Percentiles rank a stretch among this genome's conserved stretches.
Conservation (phyloP, 2,888 invertebrate species). For the Liopterus haemorrhoidalis region DNA sequence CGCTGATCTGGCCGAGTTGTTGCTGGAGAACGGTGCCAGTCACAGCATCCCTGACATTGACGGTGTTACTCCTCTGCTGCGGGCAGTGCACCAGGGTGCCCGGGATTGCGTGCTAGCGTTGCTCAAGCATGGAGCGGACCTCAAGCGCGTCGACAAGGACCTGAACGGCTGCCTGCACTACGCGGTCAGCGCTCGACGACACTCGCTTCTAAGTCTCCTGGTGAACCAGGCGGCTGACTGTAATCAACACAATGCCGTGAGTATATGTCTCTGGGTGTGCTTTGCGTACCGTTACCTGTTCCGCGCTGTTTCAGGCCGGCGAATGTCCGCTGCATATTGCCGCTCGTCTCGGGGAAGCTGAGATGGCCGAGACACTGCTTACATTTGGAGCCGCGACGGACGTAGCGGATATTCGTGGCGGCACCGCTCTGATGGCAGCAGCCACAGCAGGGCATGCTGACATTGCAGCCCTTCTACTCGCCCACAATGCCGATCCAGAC, state of each 20-base stretch:
- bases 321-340: conserved; percentile 22
- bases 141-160: conserved; percentile 21
- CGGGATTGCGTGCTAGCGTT: conserved; percentile 17
- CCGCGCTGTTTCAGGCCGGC: no score
- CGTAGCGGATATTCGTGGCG: no score
- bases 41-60: conserved; percentile 22
- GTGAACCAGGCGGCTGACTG: conserved; percentile 14
- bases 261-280: no score
- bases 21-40: conserved; percentile 19
- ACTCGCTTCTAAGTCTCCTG: conserved; percentile 15
- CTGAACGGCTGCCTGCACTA: conserved; percentile 17
- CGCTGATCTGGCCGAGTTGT: conserved; percentile 15
- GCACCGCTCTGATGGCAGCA: no score
- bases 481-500: no score
- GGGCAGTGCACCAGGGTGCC: conserved; percentile 20
- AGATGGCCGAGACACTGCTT: conserved; percentile 15
- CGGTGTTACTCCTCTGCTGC: conserved; percentile 18
- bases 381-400: no score
- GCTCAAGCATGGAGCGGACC: conserved; percentile 17
- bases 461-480: no score
- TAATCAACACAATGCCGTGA: conserved; percentile 18
- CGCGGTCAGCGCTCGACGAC: conserved; percentile 12
- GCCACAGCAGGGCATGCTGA: no score
- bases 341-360: conserved; percentile 7
- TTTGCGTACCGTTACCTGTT: no score